These are phyloP conservation scores for Vanessa tameamea DNA, from an alignment of 1,140 invertebrate species.

Conservation along the genomic window DNA sequence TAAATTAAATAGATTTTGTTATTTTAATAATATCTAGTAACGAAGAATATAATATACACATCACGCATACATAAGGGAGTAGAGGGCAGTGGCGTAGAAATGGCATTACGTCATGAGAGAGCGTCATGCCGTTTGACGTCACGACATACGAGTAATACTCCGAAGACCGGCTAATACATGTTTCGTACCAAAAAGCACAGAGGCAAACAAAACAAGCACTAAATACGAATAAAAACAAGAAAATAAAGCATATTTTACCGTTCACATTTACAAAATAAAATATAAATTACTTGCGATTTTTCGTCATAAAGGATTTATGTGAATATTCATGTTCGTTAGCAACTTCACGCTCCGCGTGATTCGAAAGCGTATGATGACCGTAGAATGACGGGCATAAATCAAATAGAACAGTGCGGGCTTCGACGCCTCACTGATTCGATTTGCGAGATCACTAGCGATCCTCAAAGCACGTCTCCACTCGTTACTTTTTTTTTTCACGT, in stretches of 20 bases:
- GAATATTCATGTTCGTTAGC: conserved; percentile 27
- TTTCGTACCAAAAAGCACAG: neutral
- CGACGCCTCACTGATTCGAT: conserved; percentile 12
- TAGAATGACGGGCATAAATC: conserved; percentile 25
- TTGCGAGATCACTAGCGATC: conserved; percentile 9
- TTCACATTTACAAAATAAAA: neutral
- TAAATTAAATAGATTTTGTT: too few species aligned
- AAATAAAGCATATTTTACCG: neutral
- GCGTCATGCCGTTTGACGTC: too few species aligned
- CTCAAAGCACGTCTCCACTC: neutral
- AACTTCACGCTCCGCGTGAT: conserved; percentile 16
- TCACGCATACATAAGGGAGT: too few species aligned
- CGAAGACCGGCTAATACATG: too few species aligned
- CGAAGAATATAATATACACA: too few species aligned
- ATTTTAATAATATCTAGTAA: too few species aligned
- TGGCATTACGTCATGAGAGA: too few species aligned
- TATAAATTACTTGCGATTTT: neutral
- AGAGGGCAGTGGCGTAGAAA: too few species aligned
- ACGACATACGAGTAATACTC: too few species aligned
- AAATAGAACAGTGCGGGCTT: conserved; percentile 20
- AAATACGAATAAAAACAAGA: too few species aligned
- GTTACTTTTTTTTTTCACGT: conserved; percentile 1
- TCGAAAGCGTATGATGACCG: conserved; percentile 24
- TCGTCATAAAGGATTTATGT: neutral
- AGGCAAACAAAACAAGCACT: too few species aligned